Evolutionary conservation across 1,140 invertebrate genomes (phyloP).

Genomic region (Phenacoccus solenopsis): DNA sequence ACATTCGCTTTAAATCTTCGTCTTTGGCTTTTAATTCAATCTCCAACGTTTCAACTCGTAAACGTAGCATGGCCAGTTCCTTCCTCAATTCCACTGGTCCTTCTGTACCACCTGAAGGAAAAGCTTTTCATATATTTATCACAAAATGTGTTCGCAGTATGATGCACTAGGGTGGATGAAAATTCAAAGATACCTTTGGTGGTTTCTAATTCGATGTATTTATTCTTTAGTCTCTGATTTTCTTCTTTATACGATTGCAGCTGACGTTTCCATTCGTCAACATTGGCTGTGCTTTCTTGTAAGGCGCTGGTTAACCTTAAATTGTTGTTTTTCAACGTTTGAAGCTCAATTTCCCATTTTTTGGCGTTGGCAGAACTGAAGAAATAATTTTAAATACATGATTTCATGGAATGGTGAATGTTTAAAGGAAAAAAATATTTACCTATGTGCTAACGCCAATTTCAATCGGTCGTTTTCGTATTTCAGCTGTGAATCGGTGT

Average conservation of each 20-base stretch:
- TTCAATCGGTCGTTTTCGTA: slow-evolving; percentile 96
- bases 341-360: slow-evolving; percentile 95
- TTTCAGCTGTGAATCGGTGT: slow-evolving; percentile 77
- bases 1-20: slow-evolving; percentile 49
- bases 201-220: slow-evolving; percentile 56
- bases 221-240: slow-evolving; percentile 74
- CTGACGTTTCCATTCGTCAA: slow-evolving; percentile 96
- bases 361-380: slow-evolving; percentile 87
- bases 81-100: slow-evolving; percentile 40
- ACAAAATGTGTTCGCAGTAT: background rate
- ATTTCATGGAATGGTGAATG: background rate
- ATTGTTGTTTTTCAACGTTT: slow-evolving; percentile 93
- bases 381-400: slow-evolving; percentile 4
- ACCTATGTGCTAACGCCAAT: slow-evolving; percentile 90
- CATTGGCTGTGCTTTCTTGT: slow-evolving; percentile 93
- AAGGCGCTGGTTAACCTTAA: slow-evolving; percentile 83
- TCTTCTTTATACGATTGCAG: slow-evolving; percentile 92
- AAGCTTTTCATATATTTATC: slow-evolving; percentile 10
- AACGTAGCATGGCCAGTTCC: slow-evolving; percentile 48
- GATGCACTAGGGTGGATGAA: background rate
- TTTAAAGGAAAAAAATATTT: slow-evolving; percentile 22
- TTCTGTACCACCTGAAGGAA: slow-evolving; percentile 34
- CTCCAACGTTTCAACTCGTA: slow-evolving; percentile 61
- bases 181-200: slow-evolving; percentile 42
- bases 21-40: slow-evolving; percentile 62